A percentile compares a stretch with the other conserved stretches of the same genome.
These are phyloP conservation scores for Trematocara variabile DNA, from an alignment of 2,113 vertebrate species.

Conservation along the genomic window DNA sequence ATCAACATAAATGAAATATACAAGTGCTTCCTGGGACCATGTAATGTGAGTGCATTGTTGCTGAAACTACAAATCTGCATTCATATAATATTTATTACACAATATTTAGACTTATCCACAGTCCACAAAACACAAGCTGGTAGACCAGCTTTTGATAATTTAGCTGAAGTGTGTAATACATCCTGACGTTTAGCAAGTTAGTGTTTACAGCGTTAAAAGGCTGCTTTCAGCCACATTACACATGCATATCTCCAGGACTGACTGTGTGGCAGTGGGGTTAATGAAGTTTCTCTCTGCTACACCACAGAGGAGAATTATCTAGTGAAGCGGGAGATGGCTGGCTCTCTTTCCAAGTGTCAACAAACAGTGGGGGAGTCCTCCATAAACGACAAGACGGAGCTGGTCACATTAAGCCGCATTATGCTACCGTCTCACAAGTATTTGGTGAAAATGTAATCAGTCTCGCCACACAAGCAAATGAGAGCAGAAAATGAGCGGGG, in stretches of 20 bases:
- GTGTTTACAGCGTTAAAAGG: slow-evolving; percentile 74
- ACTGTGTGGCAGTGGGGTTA: slow-evolving; percentile 73
- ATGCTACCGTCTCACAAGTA: slow-evolving; percentile 3
- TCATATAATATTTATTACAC: slow-evolving; percentile 26
- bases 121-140: slow-evolving; percentile 33
- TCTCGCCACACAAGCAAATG: not conserved
- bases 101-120: slow-evolving; percentile 17
- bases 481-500: not conserved
- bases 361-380: slow-evolving; percentile 57
- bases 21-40: not conserved
- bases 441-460: slow-evolving; percentile 33
- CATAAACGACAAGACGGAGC: slow-evolving; percentile 21
- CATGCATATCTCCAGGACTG: slow-evolving; percentile 71
- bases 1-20: slow-evolving; percentile 1
- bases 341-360: slow-evolving; percentile 62
- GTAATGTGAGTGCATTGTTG: not conserved
- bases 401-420: slow-evolving; percentile 24
- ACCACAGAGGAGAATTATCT: slow-evolving; percentile 69
- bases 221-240: slow-evolving; percentile 79
- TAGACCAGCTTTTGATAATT: slow-evolving; percentile 48
- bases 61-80: slow-evolving; percentile 11
- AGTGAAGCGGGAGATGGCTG: slow-evolving; percentile 65
- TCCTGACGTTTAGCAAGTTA: slow-evolving; percentile 63
- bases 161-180: slow-evolving; percentile 65
- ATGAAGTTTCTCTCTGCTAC: slow-evolving; percentile 75